A percentile compares a stretch with the other conserved stretches of the same genome.
Conservation (phyloP, 2,888 invertebrate species). For the Panorpa germanica region DNA sequence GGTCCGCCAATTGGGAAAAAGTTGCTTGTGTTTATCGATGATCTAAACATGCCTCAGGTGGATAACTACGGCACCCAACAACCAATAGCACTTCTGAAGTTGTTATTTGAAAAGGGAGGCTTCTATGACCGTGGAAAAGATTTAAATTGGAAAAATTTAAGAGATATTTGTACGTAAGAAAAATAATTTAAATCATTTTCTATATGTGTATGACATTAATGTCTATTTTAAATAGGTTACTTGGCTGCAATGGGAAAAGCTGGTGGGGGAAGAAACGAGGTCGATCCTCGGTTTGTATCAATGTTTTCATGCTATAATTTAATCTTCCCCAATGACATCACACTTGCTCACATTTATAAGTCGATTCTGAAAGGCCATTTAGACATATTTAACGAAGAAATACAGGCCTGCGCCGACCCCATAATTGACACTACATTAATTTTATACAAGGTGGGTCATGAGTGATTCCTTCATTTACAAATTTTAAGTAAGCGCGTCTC, state of each 20-base stretch:
- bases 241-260: slow-evolving; percentile 74
- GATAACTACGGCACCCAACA: slow-evolving; percentile 76
- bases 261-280: slow-evolving; percentile 77
- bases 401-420: slow-evolving; percentile 40
- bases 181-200: slow-evolving; percentile 1
- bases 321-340: slow-evolving; percentile 59
- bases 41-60: slow-evolving; percentile 86
- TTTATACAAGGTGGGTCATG: slow-evolving; percentile 47
- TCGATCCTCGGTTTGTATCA: slow-evolving; percentile 80
- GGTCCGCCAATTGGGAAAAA: slow-evolving; percentile 83
- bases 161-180: slow-evolving; percentile 40
- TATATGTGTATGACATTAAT: not conserved
- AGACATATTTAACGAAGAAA: slow-evolving; percentile 40
- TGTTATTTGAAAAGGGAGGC: slow-evolving; percentile 75
- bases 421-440: slow-evolving; percentile 65
- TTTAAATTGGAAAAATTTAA: slow-evolving; percentile 73
- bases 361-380: slow-evolving; percentile 70
- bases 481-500: slow-evolving; percentile 2
- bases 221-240: slow-evolving; percentile 28
- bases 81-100: slow-evolving; percentile 78
- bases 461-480: slow-evolving; percentile 1
- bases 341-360: slow-evolving; percentile 62
- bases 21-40: slow-evolving; percentile 78
- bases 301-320: slow-evolving; percentile 80
- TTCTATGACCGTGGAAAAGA: slow-evolving; percentile 81